Percentiles rank a stretch among this genome's conserved stretches.
These are phyloP conservation scores for Amphibalanus amphitrite DNA, from an alignment of 1,140 invertebrate genomes.

Conservation along the genomic window DNA sequence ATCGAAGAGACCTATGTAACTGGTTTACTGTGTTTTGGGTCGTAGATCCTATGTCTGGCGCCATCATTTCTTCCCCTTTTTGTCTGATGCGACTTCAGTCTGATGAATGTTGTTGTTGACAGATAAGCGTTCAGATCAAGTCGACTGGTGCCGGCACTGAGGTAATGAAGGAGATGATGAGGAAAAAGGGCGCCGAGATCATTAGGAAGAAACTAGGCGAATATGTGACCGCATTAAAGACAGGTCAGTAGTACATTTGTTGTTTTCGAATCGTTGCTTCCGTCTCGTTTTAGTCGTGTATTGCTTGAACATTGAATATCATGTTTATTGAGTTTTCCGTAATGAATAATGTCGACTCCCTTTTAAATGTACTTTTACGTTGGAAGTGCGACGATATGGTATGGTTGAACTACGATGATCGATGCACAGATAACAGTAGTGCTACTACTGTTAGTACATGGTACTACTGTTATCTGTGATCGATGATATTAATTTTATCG, in stretches of 20 bases:
- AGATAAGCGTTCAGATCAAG: conserved; percentile 59
- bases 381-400: neutral
- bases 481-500: neutral
- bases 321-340: neutral
- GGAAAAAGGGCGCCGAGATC: conserved; percentile 51
- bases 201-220: conserved; percentile 56
- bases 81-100: neutral
- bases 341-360: neutral
- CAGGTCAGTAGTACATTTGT: conserved; percentile 37
- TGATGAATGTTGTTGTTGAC: conserved; percentile 18
- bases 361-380: neutral
- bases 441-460: too few relatives aligned
- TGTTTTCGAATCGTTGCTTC: neutral
- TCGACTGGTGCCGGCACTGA: conserved; percentile 51
- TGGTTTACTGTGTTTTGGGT: neutral
- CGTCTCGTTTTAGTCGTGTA: neutral
- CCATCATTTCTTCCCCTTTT: neutral
- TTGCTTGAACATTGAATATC: neutral
- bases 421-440: too few relatives aligned
- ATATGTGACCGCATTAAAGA: conserved; percentile 73
- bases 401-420: neutral
- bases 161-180: conserved; percentile 66
- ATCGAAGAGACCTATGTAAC: neutral
- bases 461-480: neutral
- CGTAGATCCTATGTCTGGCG: neutral